A percentile compares a stretch with the other conserved stretches of the same genome.
phyloP scores from a whole-genome alignment of 2,113 vertebrate genomes.

The Aldabrachelys gigantea region DNA sequence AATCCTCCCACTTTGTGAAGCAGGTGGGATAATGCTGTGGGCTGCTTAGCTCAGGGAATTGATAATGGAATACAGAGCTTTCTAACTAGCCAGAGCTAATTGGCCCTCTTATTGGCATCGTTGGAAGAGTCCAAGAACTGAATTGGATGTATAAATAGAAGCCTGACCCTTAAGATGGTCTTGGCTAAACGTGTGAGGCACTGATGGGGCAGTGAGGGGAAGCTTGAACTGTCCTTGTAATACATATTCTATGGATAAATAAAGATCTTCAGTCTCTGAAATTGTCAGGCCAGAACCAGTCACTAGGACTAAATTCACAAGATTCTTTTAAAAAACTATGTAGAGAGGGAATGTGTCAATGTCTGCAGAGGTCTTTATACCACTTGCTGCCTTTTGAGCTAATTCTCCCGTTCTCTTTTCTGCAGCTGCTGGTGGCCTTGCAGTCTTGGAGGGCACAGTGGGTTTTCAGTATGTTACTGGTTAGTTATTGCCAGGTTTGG shows the following conservation, averaged over 20 bases:
- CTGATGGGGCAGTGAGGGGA: neutral
- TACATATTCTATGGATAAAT: accelerated
- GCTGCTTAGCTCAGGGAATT: neutral
- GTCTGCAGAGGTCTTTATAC: accelerated
- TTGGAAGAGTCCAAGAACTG: neutral
- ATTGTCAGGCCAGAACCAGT: neutral
- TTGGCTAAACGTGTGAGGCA: neutral
- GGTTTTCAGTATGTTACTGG: no score
- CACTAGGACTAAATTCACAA: neutral
- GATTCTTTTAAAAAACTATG: accelerated
- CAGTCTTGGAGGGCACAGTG: no score
- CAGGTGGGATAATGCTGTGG: neutral
- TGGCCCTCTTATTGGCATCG: neutral
- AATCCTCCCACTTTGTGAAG: neutral
- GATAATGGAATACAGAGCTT: no score
- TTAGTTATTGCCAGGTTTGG: accelerated
- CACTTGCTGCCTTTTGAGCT: no score
- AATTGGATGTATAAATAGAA: neutral
- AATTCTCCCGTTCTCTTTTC: neutral
- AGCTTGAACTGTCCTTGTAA: accelerated
- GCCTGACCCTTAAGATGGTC: neutral
- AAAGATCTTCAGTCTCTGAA: neutral
- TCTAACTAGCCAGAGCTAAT: no score
- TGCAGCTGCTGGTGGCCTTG: neutral
- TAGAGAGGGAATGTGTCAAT: accelerated